Conservation (phyloP, 2,888 invertebrate genomes). For the Venustoraphidia nigricollis region DNA sequence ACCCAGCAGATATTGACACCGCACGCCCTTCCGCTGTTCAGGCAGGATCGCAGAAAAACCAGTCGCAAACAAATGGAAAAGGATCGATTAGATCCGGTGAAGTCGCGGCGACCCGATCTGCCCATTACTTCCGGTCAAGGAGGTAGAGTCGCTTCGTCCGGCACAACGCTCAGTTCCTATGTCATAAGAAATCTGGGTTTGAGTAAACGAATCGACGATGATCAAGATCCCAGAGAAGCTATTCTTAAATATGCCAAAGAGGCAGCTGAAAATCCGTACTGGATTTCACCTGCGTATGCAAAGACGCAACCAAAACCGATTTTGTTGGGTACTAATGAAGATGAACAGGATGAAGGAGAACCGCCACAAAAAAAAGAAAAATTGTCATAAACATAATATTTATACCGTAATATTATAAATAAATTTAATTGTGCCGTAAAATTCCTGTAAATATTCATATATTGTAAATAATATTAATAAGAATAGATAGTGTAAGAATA, state of each 20-base stretch:
- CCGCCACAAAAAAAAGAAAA: slow-evolving; percentile 40
- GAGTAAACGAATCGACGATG: slow-evolving; percentile 81
- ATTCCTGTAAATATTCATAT: no score
- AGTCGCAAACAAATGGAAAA: slow-evolving; percentile 85
- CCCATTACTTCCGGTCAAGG: slow-evolving; percentile 85
- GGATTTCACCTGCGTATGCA: slow-evolving; percentile 86
- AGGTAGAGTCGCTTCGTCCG: slow-evolving; percentile 86
- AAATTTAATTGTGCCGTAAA: background rate
- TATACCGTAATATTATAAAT: no score
- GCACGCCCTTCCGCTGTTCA: slow-evolving; percentile 87
- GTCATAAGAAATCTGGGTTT: slow-evolving; percentile 90
- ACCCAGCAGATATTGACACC: slow-evolving; percentile 92
- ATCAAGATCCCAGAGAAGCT: slow-evolving; percentile 88
- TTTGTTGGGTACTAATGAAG: slow-evolving; percentile 40
- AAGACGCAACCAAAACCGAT: slow-evolving; percentile 78
- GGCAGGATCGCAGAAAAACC: slow-evolving; percentile 79
- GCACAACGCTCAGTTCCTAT: slow-evolving; percentile 90
- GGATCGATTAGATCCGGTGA: slow-evolving; percentile 72
- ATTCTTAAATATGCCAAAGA: slow-evolving; percentile 89
- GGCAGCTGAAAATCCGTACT: slow-evolving; percentile 90
- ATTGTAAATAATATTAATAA: no score
- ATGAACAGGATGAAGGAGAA: slow-evolving; percentile 30
- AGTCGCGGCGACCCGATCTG: slow-evolving; percentile 66
- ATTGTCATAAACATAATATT: slow-evolving; percentile 10
- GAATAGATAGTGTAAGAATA: no score